Base-by-base conservation (phyloP, 2,888 invertebrate species). In the Napeogenes sylphis region DNA sequence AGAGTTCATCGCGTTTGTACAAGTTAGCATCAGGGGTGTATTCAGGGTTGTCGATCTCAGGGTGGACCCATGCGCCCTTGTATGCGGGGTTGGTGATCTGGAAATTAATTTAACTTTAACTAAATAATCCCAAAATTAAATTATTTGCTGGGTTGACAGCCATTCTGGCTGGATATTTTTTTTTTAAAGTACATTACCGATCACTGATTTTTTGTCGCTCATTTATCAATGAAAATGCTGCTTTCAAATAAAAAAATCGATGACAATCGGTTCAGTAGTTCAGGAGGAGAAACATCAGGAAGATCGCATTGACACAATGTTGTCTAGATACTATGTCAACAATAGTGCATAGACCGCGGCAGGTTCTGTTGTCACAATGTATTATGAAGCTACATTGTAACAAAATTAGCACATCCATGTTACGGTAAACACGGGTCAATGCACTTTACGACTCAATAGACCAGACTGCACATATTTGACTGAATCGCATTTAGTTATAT, bases 41-140 rank as follows among this genome's bases (percentile, higher is more conserved):
- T 75, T 99, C 99, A 0, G 99, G 99, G 91, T 99, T 99, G 85
- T 98, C 97, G 77, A 99, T 98, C 91, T 99, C 98, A 12, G 99
- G 99, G 88, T 99, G 99, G 66, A 98, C 92, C 99, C 99, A 99
- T 14, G 94, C 92, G 63, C 98, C 97, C 79, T 99, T 99, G 93
- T 98, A 99, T 42, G 95, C 95, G 5, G 99, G 99, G 91, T 99
- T 99, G 87, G 99, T 98, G 80, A 99, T 98, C 91, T 91, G 81
- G n/a, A 69, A 70, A 64, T 8, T 56, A 45, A 47, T 51, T 46
- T 8, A n/a, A 55, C 2, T 35, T 35, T 2, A 5, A 35, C 4
- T 35, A 42, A 10, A 42, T 38, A 38, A 6, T 2, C 0, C 38
- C 38, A 38, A 38, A 38, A 38, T 38, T 6, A 38, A 8, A 6